Percentiles rank a stretch among this genome's conserved stretches.
Evolutionary conservation across 2,113 vertebrate genomes (phyloP).

Genomic region (Dascyllus trimaculatus): DNA sequence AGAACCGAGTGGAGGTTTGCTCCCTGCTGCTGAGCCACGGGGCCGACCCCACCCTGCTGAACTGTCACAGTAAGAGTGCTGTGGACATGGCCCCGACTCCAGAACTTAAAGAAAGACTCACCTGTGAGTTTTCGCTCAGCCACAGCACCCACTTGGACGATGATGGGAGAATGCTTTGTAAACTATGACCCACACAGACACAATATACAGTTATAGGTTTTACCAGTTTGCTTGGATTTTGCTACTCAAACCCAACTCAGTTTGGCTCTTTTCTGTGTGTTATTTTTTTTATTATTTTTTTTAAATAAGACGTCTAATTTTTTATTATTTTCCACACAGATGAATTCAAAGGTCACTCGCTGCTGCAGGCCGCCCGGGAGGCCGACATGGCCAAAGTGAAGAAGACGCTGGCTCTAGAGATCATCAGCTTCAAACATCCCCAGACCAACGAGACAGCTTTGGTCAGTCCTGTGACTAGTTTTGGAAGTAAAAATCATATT

Average conservation of each 20-base stretch:
- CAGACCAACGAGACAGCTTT: constrained; percentile 97
- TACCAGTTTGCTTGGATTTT: too few species aligned
- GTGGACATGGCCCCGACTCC: constrained; percentile 99
- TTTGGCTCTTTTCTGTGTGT: too few species aligned
- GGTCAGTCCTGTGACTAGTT: constrained; percentile 81
- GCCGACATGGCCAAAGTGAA: constrained; percentile 99
- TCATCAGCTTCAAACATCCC: constrained; percentile 99
- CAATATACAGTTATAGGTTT: too few species aligned
- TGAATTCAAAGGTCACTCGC: constrained; percentile 99
- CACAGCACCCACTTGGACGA: not conserved
- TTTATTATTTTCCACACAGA: constrained; percentile 82
- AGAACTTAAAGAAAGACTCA: constrained; percentile 95
- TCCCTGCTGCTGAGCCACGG: constrained; percentile 96
- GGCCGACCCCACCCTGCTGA: constrained; percentile 94
- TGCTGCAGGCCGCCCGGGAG: constrained; percentile 97
- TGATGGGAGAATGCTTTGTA: not conserved
- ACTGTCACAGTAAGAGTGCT: constrained; percentile 98
- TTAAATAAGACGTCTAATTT: not conserved
- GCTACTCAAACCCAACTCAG: not conserved
- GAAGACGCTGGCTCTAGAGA: constrained; percentile 96
- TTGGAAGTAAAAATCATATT: not conserved
- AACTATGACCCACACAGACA: too few species aligned
- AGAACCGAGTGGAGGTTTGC: constrained; percentile 97
- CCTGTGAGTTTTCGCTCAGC: constrained; percentile 86
- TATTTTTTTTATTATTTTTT: not conserved